Base-by-base conservation (phyloP, 1,140 invertebrate genomes). In the Drosophila fuyamai region DNA sequence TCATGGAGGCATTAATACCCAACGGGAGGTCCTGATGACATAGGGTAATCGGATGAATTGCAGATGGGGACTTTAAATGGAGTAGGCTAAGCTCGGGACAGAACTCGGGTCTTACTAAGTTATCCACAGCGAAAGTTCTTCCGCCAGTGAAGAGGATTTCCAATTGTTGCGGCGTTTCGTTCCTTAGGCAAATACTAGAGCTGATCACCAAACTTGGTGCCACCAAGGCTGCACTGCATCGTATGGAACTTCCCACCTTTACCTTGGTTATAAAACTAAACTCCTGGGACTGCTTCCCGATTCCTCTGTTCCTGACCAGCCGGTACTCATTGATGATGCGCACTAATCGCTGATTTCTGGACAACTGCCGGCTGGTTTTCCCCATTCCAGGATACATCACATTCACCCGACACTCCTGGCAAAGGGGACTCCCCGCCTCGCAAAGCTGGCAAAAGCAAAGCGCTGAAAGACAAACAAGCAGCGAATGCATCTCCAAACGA, bases 401-500 rank as follows among this genome's bases (percentile, higher is more conserved):
- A 43, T 59, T 16, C 23, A 70, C 35, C 1, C 29, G 35, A 16
- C 74, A 78, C 43, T 61, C 74, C 40, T 29, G 18, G 46, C 74
- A 62, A n/a, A 61, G 57, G 8, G 57, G 13, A 16, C 1, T 16
- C 4, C 36, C 56, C 4, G 40, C 38, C 13, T 4, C 38, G 29
- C 32, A 40, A 35, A 40, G 16, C 57, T 32, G 27, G 12, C 29
- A 43, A 29, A 71, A 51, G 56, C 74, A 62, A 70, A 77, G 56
- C 56, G 55, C 44, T 40, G 41, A 63, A 61, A 80, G 43, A 65
- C 55, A 74, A 73, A 73, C 67, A 81, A 56, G 51, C 41, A 61
- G 75, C 56, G 65, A 54, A 76, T 61, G 57, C 60, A 77, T 77
- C 68, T 78, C 46, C 61, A 43, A 74, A 79, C 48, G 46, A 70